Evolutionary conservation across 2,888 invertebrate species (phyloP).

Genomic region (Parthenolecanium corni): DNA sequence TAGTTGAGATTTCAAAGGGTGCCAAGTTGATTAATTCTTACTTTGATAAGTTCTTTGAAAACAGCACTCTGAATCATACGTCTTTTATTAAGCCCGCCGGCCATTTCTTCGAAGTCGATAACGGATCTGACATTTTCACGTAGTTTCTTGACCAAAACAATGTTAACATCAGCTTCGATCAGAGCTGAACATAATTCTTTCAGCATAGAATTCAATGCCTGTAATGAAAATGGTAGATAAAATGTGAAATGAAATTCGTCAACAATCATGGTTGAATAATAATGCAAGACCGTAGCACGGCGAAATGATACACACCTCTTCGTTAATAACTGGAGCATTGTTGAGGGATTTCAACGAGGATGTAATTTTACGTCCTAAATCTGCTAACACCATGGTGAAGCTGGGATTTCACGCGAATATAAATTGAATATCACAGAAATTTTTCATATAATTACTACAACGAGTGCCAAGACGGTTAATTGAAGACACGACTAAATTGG

Average conservation of each 20-base stretch:
- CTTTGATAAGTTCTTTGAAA: slow-evolving; percentile 94
- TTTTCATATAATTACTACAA: too few relatives aligned
- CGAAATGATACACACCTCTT: slow-evolving; percentile 57
- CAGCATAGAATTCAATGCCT: slow-evolving; percentile 97
- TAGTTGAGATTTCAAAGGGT: background rate
- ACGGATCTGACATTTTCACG: slow-evolving; percentile 94
- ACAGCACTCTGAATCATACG: slow-evolving; percentile 98
- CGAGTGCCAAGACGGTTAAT: too few relatives aligned
- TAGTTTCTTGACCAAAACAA: slow-evolving; percentile 84
- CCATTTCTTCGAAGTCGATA: slow-evolving; percentile 99
- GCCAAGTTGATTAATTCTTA: slow-evolving; percentile 37
- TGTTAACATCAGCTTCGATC: slow-evolving; percentile 94
- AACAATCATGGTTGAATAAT: background rate
- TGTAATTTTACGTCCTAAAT: slow-evolving; percentile 98
- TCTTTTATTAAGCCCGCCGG: slow-evolving; percentile 92
- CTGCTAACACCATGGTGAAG: slow-evolving; percentile 88
- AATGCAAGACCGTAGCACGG: slow-evolving; percentile 36
- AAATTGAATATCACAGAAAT: too few relatives aligned
- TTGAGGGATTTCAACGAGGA: slow-evolving; percentile 93
- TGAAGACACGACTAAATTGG: too few relatives aligned
- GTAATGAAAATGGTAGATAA: slow-evolving; percentile 30
- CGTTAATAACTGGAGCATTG: slow-evolving; percentile 96
- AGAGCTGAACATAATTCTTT: slow-evolving; percentile 97
- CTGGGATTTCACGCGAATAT: background rate
- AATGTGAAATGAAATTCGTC: background rate